Evolutionary conservation across 2,113 vertebrate genomes (phyloP), one percentile per base, ranked within the genome.

Genomic region (Chaetops frenatus): DNA sequence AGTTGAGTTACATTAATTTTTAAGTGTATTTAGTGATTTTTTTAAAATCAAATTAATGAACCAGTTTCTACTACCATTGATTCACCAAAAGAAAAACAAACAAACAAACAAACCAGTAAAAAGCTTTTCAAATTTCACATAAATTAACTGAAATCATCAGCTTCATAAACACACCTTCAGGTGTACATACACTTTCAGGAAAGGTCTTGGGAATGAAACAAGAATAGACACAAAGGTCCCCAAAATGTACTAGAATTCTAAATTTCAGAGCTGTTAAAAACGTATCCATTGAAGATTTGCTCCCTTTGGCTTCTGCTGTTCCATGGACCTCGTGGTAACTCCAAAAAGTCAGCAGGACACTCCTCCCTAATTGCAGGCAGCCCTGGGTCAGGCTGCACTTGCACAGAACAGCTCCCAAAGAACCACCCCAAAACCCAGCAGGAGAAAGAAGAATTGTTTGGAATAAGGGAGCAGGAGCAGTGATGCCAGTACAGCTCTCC

Each of bases 381-480:
- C 5, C n/a, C n/a, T 5, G 47, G 17, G 29, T 51, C 56, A 40
- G 1, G 5, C 29, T 60, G 15, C 22, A 16, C 47, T 71, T 15
- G 17, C 76, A 24, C 10, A 61, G 40, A 36, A 6, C 12, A 24
- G 27, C 2, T 83, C 38, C 23, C 33, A 40, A 35, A 48, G 42
- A 86, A 12, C 15, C 12, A 7, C 3, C 38, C 21, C 44, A 38
- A 16, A 28, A 9, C 4, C 4, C 8, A 11, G 22, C 44, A 58
- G 48, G 29, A 38, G 12, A 33, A 38, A 23, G 61, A 74, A 2
- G 1, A 35, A 12, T 6, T 53, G 7, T 22, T 54, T 45, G 53
- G 57, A 31, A n/a, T 5, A 7, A 17, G 0, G 42, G 25, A 23
- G 17, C 20, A 48, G 38, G n/a, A 53, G 1, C 47, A 44, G 0